Evolutionary conservation across 2,113 vertebrate genomes (phyloP).

Genomic region (Pheucticus melanocephalus): DNA sequence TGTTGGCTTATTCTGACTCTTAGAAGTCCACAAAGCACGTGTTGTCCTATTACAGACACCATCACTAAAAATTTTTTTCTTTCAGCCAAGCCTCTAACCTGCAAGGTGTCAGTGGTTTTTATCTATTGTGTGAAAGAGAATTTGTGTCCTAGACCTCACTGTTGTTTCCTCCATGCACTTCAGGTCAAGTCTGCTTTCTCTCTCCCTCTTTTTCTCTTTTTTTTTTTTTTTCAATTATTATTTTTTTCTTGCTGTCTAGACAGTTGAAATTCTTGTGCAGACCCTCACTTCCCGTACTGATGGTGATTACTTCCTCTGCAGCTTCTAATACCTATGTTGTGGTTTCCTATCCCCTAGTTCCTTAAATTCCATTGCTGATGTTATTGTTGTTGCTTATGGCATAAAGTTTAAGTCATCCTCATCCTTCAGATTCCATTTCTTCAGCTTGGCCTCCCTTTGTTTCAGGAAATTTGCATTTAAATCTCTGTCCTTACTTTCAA

Average conservation of each 20-base stretch:
- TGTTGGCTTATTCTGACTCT: neutral
- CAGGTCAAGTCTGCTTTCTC: neutral
- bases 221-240: neutral
- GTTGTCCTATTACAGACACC: neutral
- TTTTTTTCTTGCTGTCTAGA: slow-evolving; percentile 41
- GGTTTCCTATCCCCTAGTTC: neutral
- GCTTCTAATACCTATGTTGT: neutral
- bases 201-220: rapidly evolving
- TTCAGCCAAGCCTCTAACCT: neutral
- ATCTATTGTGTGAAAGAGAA: neutral
- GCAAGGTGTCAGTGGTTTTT: neutral
- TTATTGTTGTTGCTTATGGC: neutral
- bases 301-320: neutral
- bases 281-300: neutral
- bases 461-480: neutral
- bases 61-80: neutral
- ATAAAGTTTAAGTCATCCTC: neutral
- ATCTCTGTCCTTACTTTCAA: neutral
- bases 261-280: slow-evolving; percentile 18
- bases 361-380: neutral
- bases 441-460: neutral
- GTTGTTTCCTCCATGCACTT: neutral
- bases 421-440: neutral
- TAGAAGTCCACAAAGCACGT: neutral
- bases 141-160: neutral